A percentile compares a stretch with the other conserved stretches of the same genome.
These are phyloP conservation scores for Zaprionus bogoriensis DNA, from an alignment of 2,888 invertebrate species.

Conservation along the genomic window DNA sequence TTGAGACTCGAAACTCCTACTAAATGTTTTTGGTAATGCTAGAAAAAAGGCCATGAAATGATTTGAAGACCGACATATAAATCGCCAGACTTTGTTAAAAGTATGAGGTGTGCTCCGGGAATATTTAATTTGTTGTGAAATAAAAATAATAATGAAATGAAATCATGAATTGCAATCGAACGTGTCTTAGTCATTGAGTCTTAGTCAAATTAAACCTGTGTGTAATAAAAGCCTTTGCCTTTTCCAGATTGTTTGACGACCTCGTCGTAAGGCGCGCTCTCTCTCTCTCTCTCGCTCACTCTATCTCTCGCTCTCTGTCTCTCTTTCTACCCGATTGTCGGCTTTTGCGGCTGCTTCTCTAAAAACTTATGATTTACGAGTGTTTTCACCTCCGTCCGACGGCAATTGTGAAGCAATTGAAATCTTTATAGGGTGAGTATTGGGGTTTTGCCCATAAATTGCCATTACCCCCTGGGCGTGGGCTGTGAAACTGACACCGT, in stretches of 20 bases:
- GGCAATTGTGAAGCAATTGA: conserved; percentile 36
- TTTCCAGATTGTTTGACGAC: conserved; percentile 3
- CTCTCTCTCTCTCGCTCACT: background rate
- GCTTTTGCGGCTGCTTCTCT: conserved; percentile 1
- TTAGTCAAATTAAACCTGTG: background rate
- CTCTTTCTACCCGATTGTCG: background rate
- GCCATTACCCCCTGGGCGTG: conserved; percentile 37
- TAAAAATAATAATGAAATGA: background rate
- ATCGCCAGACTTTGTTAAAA: no score
- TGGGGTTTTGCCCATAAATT: conserved; percentile 51
- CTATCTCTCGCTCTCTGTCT: background rate
- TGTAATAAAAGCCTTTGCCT: background rate
- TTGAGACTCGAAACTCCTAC: no score
- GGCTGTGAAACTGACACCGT: conserved; percentile 20
- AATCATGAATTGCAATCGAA: background rate
- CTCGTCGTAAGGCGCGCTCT: background rate
- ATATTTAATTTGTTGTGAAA: background rate
- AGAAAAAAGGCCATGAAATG: no score
- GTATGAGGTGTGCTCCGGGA: no score
- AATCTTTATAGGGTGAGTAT: conserved; percentile 57
- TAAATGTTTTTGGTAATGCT: no score
- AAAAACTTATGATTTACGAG: conserved; percentile 43
- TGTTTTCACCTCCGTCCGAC: conserved; percentile 43
- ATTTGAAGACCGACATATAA: no score
- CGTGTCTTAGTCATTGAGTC: background rate